Evolutionary conservation across 2,888 invertebrate species (phyloP), one percentile per base, ranked within the genome.

Genomic region (Subacronicta megacephala): DNA sequence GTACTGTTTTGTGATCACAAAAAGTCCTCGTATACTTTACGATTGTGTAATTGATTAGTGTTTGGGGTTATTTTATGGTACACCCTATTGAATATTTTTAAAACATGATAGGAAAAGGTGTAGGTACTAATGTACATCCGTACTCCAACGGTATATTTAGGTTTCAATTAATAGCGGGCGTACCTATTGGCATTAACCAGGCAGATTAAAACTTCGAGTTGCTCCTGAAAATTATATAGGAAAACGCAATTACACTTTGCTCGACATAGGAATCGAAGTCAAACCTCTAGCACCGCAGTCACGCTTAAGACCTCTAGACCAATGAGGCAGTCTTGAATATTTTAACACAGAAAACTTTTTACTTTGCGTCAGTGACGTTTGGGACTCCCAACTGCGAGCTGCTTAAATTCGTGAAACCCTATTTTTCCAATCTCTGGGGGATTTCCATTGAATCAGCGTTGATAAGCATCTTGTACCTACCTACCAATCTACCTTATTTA

Each of bases 401-500:
- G 44, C 62, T 65, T 63, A 71, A 59, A 72, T 44, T 65, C 46
- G 52, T 64, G 61, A 54, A 64, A 65, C 56, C 65, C 62, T 67
- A 53, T 69, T 73, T 66, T 61, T 54, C 46, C 65, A 56, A 46
- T 61, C 61, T 54, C 72, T 50, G 26, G 68, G 60, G 75, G 50
- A 46, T 74, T 71, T 70, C 62, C 57, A 65, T 74, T 63, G 62
- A 78, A 78, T 76, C 75, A 72, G 71, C 57, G 72, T 72, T 72
- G 80, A 82, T 81, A 80, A 80, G 68, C 61, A 81, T 78, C 74
- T 71, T 67, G 59, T 56, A 62, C n/a, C 23, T 23, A 7, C 7
- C 52, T 38, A 38, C 38, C n/a, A n/a, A n/a, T n/a, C 54, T 56
- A 60, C 56, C 51, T 71, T 74, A 75, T 75, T 71, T 63, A 75